Conservation (phyloP, 2,797 vertebrate genomes). For the Serranus cabrilla region DNA sequence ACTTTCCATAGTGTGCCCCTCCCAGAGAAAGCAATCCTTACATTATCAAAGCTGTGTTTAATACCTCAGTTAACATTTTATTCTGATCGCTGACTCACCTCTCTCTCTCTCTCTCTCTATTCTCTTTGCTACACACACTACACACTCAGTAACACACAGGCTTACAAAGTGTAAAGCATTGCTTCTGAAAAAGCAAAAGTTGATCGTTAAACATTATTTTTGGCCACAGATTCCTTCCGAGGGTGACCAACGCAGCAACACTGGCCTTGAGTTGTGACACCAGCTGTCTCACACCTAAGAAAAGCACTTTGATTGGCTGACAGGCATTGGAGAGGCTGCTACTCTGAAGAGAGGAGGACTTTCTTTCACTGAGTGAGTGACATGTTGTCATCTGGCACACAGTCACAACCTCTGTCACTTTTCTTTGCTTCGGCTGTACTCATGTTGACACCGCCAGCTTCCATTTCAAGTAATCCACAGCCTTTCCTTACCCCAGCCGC, state of each 20-base stretch:
- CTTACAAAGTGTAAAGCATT: neutral
- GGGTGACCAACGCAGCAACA: slow-evolving; percentile 12
- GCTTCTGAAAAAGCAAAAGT: slow-evolving; percentile 21
- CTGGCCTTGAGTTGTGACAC: slow-evolving; percentile 51
- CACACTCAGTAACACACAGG: neutral
- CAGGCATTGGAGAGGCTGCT: slow-evolving; percentile 33
- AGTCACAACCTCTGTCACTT: slow-evolving; percentile 55
- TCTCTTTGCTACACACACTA: neutral
- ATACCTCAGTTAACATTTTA: neutral
- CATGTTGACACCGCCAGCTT: slow-evolving; percentile 31
- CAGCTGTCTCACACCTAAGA: slow-evolving; percentile 53
- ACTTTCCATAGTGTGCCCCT: neutral
- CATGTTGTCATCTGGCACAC: slow-evolving; percentile 61
- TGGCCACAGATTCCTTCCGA: neutral
- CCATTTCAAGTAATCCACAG: slow-evolving; percentile 21
- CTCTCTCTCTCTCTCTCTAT: neutral
- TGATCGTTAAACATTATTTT: slow-evolving; percentile 21
- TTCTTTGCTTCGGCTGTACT: slow-evolving; percentile 33
- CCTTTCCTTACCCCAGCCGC: neutral
- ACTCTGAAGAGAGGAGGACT: slow-evolving; percentile 23
- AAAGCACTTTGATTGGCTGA: slow-evolving; percentile 59
- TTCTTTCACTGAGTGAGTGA: slow-evolving; percentile 56
- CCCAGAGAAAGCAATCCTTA: neutral
- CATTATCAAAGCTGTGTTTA: neutral
- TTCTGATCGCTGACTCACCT: neutral